Conservation (phyloP, 2,113 vertebrate species). For the Globicephala melas region DNA sequence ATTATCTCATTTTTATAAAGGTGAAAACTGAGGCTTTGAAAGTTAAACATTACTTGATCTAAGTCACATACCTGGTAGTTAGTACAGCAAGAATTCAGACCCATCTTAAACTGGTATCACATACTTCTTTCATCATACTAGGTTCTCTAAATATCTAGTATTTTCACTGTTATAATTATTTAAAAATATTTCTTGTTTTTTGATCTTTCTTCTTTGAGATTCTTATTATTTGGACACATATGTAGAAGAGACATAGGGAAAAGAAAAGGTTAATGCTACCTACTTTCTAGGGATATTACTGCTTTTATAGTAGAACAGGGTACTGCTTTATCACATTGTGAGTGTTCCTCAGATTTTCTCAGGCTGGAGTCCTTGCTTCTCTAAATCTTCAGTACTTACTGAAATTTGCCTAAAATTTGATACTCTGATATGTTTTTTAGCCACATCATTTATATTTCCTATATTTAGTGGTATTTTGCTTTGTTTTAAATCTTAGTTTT, state of each 20-base stretch:
- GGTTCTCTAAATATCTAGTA: background rate
- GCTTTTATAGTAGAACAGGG: background rate
- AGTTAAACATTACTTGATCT: background rate
- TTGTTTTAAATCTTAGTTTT: background rate
- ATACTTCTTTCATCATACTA: background rate
- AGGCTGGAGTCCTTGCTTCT: background rate
- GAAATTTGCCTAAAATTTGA: background rate
- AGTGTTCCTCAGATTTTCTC: background rate
- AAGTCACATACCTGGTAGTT: background rate
- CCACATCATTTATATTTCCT: background rate
- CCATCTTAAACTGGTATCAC: background rate
- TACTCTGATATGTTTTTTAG: background rate
- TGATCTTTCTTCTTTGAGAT: background rate
- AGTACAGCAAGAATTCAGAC: background rate
- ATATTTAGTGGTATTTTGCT: background rate
- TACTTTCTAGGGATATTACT: background rate
- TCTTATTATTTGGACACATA: background rate
- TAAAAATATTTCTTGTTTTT: background rate
- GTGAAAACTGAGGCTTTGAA: background rate
- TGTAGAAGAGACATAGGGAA: background rate
- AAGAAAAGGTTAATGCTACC: background rate
- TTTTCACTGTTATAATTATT: background rate
- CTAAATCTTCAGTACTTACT: background rate
- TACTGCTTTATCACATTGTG: background rate
- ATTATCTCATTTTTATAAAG: background rate